Conservation (phyloP, 1,140 invertebrate species). For the Chrysopa pallens region DNA sequence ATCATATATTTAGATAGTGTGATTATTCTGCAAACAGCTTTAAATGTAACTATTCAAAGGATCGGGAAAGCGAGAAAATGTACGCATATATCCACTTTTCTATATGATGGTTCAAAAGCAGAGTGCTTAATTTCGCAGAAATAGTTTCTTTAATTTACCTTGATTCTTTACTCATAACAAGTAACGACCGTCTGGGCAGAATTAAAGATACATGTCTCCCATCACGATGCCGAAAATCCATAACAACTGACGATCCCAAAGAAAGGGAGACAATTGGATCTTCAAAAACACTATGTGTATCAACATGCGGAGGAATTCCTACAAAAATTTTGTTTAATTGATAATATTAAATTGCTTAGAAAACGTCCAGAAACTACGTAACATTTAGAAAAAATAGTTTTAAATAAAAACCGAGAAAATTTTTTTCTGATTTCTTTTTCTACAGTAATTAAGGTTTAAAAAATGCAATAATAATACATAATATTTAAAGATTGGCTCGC, state of each 20-base stretch:
- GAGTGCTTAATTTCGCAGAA: no score
- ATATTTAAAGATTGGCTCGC: constrained; percentile 1
- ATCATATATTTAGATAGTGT: constrained; percentile 3
- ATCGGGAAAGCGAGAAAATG: background rate
- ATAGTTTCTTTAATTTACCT: constrained; percentile 26
- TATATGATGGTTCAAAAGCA: background rate
- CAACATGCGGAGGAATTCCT: constrained; percentile 92
- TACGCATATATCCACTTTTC: background rate
- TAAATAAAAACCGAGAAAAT: background rate
- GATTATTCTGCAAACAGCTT: background rate
- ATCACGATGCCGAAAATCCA: constrained; percentile 65
- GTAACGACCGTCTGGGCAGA: constrained; percentile 57
- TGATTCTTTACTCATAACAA: constrained; percentile 69
- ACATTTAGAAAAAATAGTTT: background rate
- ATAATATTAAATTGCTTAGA: background rate
- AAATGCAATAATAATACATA: constrained; percentile 4
- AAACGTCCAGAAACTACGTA: no score
- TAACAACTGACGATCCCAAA: constrained; percentile 65
- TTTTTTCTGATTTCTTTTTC: no score
- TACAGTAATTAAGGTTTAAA: background rate
- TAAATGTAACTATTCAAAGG: background rate
- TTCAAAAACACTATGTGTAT: constrained; percentile 86
- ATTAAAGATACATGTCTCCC: constrained; percentile 38
- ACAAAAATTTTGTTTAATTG: constrained; percentile 12
- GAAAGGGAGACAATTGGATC: constrained; percentile 77